phyloP scores from a whole-genome alignment of 1,140 invertebrate species.

The Brachionus manjavacas region DNA sequence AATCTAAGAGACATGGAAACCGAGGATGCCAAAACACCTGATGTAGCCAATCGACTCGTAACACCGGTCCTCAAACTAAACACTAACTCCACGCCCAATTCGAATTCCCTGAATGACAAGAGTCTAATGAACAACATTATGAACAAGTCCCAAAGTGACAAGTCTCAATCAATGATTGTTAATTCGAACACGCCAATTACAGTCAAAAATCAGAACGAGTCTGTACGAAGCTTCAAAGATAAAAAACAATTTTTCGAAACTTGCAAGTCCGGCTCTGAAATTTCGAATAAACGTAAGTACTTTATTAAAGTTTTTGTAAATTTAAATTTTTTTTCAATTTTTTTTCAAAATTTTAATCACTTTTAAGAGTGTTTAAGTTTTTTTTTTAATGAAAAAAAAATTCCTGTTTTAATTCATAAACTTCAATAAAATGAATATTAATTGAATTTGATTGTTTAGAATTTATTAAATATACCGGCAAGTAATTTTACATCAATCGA shows the following conservation, averaged over 20 bases:
- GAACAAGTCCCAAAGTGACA: conserved; percentile 29
- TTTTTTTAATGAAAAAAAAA: no score
- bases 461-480: no score
- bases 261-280: not conserved
- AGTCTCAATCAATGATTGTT: conserved; percentile 35
- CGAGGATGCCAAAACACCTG: not conserved
- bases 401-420: no score
- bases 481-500: no score
- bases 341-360: no score
- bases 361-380: no score
- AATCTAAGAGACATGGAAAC: conserved; percentile 4
- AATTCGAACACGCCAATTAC: conserved; percentile 28
- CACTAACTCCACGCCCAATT: not conserved
- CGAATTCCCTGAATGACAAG: conserved; percentile 6
- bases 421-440: no score
- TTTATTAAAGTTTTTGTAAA: not conserved
- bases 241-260: conserved; percentile 41
- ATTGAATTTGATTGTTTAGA: no score
- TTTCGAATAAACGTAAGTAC: conserved; percentile 28
- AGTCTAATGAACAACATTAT: conserved; percentile 40
- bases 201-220: not conserved
- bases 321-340: no score
- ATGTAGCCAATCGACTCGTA: not conserved
- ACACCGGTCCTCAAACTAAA: not conserved
- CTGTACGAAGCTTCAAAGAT: conserved; percentile 31